phyloP scores from a whole-genome alignment of 2,888 invertebrate species.

The Pristionchus arcanus region DNA sequence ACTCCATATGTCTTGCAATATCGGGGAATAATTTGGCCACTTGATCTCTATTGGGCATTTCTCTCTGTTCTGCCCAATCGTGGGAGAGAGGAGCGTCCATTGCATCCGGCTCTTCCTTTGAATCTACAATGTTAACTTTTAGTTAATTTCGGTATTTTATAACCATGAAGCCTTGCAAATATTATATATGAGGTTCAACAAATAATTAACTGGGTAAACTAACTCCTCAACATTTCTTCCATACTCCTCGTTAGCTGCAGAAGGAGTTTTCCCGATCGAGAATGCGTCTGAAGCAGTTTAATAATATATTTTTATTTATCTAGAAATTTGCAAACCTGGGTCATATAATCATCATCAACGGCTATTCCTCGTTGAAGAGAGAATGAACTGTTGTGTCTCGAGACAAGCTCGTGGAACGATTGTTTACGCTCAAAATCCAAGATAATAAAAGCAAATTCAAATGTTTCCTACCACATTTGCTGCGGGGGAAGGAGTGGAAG shows the following conservation, averaged over 20 bases:
- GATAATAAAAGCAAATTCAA: background rate
- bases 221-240: conserved; percentile 39
- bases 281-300: background rate
- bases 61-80: conserved; percentile 43
- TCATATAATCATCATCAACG: background rate
- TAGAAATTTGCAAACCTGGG: background rate
- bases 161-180: too few relatives aligned
- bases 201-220: background rate
- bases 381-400: background rate
- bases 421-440: background rate
- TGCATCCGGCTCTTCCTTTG: background rate
- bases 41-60: conserved; percentile 48
- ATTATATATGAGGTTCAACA: background rate
- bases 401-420: background rate
- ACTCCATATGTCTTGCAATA: conserved; percentile 45
- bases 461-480: background rate
- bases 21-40: conserved; percentile 41
- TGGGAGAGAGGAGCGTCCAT: conserved; percentile 10
- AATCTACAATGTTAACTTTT: background rate
- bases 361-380: background rate
- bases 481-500: conserved; percentile 23
- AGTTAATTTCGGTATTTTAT: background rate
- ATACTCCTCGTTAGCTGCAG: conserved; percentile 47
- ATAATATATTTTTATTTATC: background rate
- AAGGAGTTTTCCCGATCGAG: background rate